phyloP scores from a whole-genome alignment of 2,888 invertebrate species.

The Eulithis prunata region DNA sequence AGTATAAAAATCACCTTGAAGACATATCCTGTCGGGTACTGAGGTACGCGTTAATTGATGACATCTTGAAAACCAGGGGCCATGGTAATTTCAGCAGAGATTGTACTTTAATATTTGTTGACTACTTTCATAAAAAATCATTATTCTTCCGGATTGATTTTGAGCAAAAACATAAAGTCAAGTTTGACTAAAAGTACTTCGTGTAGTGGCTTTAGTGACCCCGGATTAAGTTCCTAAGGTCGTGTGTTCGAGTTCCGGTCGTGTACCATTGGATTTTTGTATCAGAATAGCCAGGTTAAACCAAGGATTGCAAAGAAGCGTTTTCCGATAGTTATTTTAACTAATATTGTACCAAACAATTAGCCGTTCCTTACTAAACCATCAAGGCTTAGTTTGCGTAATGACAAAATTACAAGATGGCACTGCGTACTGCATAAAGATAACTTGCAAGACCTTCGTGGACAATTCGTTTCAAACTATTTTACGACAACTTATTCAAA shows the following conservation, averaged over 20 bases:
- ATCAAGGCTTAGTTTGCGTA: conserved; percentile 47
- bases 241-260: not conserved
- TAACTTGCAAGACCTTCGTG: conserved; percentile 13
- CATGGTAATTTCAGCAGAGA: no score
- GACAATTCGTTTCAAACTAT: not conserved
- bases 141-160: no score
- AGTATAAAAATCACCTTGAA: conserved; percentile 16
- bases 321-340: conserved; percentile 21
- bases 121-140: not conserved
- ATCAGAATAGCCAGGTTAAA: no score
- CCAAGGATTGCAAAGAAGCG: not conserved
- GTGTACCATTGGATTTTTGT: not conserved
- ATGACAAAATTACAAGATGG: conserved; percentile 28
- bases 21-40: not conserved
- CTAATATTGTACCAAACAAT: conserved; percentile 20
- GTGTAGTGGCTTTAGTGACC: no score
- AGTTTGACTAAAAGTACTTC: no score
- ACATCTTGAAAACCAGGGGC: no score
- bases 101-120: not conserved
- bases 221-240: not conserved
- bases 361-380: conserved; percentile 49
- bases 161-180: no score
- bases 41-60: not conserved
- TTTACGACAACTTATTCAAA: no score
- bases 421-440: not conserved